Percentiles rank a stretch among this genome's conserved stretches.
Evolutionary conservation across 2,888 invertebrate genomes (phyloP).

Genomic region (Linyphia triangularis): DNA sequence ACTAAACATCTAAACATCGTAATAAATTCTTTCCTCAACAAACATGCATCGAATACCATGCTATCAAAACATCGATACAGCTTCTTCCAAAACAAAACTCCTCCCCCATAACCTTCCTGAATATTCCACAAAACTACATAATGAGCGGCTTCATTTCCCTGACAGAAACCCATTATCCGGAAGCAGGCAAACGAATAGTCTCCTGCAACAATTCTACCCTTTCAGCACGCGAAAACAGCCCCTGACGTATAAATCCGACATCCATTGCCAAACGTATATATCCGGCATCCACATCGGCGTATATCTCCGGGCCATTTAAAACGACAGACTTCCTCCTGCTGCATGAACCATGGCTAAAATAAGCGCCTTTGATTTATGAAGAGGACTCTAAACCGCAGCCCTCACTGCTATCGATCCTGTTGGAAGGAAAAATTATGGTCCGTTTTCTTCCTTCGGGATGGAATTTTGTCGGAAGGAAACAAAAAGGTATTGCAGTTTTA

Average conservation of each 20-base stretch:
- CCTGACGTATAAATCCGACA: neutral
- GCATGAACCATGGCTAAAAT: slow-evolving; percentile 49
- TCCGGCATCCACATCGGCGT: slow-evolving; percentile 15
- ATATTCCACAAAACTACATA: neutral
- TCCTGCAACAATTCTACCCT: neutral
- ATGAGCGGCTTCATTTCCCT: neutral
- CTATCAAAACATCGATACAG: neutral
- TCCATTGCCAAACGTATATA: too few species aligned
- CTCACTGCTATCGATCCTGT: neutral
- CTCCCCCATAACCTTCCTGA: neutral
- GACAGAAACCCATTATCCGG: neutral
- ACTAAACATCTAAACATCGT: too few species aligned
- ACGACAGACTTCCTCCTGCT: neutral
- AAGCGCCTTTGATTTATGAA: slow-evolving; percentile 68
- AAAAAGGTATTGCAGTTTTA: slow-evolving; percentile 3
- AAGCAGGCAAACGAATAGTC: neutral
- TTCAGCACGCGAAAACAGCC: neutral
- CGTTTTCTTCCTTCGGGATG: neutral
- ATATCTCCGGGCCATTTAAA: slow-evolving; percentile 50
- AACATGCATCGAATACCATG: neutral
- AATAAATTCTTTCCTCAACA: too few species aligned
- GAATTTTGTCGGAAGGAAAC: neutral
- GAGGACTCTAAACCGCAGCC: slow-evolving; percentile 64
- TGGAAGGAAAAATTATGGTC: neutral
- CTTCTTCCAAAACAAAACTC: neutral